phyloP scores from a whole-genome alignment of 1,140 invertebrate genomes.

The Archivesica marissinica region DNA sequence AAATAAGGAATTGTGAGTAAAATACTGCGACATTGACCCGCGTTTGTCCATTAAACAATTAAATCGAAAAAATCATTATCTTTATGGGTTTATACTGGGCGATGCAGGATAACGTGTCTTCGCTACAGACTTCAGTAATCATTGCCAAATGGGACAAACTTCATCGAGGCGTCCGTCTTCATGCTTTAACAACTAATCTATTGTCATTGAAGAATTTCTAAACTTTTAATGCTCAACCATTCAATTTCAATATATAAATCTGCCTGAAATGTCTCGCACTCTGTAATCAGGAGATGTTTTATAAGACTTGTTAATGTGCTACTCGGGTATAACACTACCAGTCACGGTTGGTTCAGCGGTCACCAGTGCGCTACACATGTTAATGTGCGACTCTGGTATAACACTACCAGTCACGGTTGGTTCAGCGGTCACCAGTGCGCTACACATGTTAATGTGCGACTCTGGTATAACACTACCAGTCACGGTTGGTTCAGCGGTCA shows the following conservation, averaged over 20 bases:
- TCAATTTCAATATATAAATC: constrained; percentile 12
- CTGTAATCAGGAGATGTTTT: constrained; percentile 15
- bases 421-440: too few relatives aligned
- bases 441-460: too few relatives aligned
- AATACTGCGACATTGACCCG: constrained; percentile 50
- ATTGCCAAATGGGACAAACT: constrained; percentile 22
- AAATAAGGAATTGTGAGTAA: constrained; percentile 32
- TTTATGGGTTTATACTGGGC: constrained; percentile 22
- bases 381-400: too few relatives aligned
- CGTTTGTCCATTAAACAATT: constrained; percentile 36
- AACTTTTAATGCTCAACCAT: background rate
- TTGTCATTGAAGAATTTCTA: background rate
- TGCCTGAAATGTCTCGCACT: background rate
- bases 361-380: too few relatives aligned
- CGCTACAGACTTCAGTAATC: constrained; percentile 9
- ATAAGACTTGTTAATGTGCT: background rate
- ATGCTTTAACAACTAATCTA: background rate
- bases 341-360: too few relatives aligned
- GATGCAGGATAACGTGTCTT: background rate
- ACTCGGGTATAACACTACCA: background rate
- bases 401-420: too few relatives aligned
- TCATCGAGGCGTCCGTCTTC: background rate
- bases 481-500: too few relatives aligned
- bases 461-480: too few relatives aligned
- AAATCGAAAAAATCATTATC: constrained; percentile 14